Conservation (phyloP, 2,797 vertebrate species). For the Sebastes oblongus region DNA sequence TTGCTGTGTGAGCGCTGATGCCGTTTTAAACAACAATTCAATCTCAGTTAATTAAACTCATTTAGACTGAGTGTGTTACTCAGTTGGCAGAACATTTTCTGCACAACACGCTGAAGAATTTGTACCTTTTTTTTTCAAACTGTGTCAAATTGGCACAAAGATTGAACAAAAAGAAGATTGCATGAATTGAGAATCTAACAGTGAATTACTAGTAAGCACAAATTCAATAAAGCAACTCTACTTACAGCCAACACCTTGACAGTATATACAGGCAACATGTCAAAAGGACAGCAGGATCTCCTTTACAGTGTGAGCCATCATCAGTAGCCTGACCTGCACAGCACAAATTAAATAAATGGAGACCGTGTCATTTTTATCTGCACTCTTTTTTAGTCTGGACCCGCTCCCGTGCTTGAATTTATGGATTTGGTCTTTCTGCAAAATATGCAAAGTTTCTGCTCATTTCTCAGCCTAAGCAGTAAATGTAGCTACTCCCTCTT, state of each 20-base stretch:
- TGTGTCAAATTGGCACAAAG: background rate
- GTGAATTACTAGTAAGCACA: background rate
- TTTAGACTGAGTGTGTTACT: background rate
- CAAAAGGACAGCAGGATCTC: background rate
- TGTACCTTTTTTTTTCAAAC: background rate
- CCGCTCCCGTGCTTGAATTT: slow-evolving; percentile 19
- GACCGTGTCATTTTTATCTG: background rate
- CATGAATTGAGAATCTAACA: background rate
- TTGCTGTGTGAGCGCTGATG: background rate
- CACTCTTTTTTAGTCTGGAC: background rate
- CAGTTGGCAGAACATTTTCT: background rate
- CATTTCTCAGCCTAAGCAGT: slow-evolving; percentile 41
- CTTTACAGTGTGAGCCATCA: background rate
- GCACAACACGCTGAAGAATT: background rate
- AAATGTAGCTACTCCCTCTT: slow-evolving; percentile 35
- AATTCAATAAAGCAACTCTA: background rate
- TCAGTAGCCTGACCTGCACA: background rate
- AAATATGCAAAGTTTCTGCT: slow-evolving; percentile 35
- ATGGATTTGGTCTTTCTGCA: slow-evolving; percentile 45
- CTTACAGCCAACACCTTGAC: background rate
- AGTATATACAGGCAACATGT: no score
- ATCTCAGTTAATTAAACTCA: slow-evolving; percentile 8
- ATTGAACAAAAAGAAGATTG: background rate
- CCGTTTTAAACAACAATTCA: background rate
- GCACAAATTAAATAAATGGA: background rate